Base-by-base conservation (phyloP, 2,113 vertebrate species). In the Crocuta crocuta region DNA sequence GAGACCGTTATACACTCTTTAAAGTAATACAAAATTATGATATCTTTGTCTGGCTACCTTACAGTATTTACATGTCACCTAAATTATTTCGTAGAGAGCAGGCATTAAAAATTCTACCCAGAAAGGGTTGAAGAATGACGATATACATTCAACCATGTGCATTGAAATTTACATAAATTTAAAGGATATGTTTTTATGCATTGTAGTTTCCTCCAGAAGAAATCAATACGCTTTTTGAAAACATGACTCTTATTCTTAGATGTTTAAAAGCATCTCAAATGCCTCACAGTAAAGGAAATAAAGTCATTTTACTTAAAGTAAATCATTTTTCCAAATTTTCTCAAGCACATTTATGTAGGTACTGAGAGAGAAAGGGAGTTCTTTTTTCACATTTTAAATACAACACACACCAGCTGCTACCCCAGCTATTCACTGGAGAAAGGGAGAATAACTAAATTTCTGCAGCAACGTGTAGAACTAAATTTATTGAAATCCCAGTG, bases 401-500 rank as follows among this genome's bases (percentile, higher is more conserved):
- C 92, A 93, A 74, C 97, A 35, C 76, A 83, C 43, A 89, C 84
- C 97, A 98, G 98, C 98, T 98, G 97, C 97, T 79, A 33, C 95
- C 71, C 91, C 9, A 35, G 96, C 92, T 92, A 92, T 13, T 92
- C 97, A 96, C 97, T 86, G 90, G 97, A 98, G 97, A 94, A 98
- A 95, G 94, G 24, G 65, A 45, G 90, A 96, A 73, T 97, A 98
- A 98, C 97, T 97, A 70, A 96, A 96, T 98, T 97, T 98, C 84
- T 89, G 43, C 61, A 61, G 88, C 98, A 96, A 91, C 70, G 94
- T 94, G 89, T 90, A 95, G 85, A 98, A 96, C 91, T 96, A 93
- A 96, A 97, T 97, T 87, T 94, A 97, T 96, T 98, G 97, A 97
- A 98, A 98, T 97, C 97, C 97, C 98, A 97, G 91, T 78, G 97